Percentiles rank a stretch among this genome's conserved stretches.
These are phyloP conservation scores for Clitarchus hookeri DNA, from an alignment of 2,888 invertebrate genomes.

Conservation along the genomic window DNA sequence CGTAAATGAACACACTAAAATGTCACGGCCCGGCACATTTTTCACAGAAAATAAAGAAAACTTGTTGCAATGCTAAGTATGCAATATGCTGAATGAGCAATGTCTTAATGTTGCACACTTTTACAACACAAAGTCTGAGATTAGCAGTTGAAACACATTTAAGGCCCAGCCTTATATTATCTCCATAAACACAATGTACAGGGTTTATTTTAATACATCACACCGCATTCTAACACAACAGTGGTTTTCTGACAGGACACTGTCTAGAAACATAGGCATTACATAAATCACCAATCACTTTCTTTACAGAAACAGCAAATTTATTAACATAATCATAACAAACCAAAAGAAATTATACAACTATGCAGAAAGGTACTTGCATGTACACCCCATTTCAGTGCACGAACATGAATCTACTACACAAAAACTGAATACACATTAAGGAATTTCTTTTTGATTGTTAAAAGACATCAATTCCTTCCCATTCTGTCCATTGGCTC, in stretches of 20 bases:
- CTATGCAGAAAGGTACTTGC: too few species aligned
- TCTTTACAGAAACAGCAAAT: too few species aligned
- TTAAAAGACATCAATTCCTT: too few species aligned
- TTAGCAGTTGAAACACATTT: not conserved
- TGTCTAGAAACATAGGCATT: not conserved
- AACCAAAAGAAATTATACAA: too few species aligned
- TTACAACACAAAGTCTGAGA: not conserved
- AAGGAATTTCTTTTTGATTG: too few species aligned
- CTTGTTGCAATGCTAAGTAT: not conserved
- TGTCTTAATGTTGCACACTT: not conserved
- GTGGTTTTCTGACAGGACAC: not conserved
- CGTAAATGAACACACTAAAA: not conserved
- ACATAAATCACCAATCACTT: too few species aligned
- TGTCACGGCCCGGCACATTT: not conserved
- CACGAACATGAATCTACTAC: too few species aligned
- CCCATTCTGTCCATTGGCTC: too few species aligned
- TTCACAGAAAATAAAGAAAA: not conserved
- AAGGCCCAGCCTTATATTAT: not conserved
- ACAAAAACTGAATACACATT: too few species aligned
- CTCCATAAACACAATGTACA: not conserved
- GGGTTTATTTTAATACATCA: not conserved
- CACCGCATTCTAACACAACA: not conserved
- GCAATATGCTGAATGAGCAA: not conserved
- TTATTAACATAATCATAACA: too few species aligned
- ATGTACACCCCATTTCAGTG: too few species aligned